Base-by-base conservation (phyloP, 2,113 vertebrate species). In the Rhinichthys klamathensis region DNA sequence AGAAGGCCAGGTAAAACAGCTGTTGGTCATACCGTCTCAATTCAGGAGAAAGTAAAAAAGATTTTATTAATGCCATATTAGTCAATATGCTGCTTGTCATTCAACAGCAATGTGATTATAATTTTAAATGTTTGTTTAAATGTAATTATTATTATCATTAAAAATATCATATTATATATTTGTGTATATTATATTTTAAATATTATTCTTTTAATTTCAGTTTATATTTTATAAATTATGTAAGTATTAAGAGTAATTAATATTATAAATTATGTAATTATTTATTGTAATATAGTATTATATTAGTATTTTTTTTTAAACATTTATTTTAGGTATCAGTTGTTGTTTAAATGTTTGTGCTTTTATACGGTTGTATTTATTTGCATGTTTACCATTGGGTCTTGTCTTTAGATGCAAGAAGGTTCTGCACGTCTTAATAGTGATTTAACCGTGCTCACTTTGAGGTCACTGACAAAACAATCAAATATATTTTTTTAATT, bases 1-100 rank as follows among this genome's bases (percentile, higher is more conserved):
- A 90, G 90, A 85, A 89, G 65, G 92, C 81, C 90, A 94, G 92
- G 88, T 92, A 89, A 95, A 93, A 91, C 85, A 94, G 89, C 93
- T 91, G 92, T 86, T 93, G 91, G 80, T 92, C 86, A 41, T 94
- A 95, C 92, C 91, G 80, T 90, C 87, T 91, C 65, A 82, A 83
- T 92, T 91, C 88, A 86, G 87, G 85, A 88, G 92, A 88, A 90
- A 38, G 46, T 76, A 84, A 91, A 85, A 88, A 5, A 18, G 78
- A 73, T 73, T 88, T 93, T 49, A 32, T 92, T 83, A 92, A 90
- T 87, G 89, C 74, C 84, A 73, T 85, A 89, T 92, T 88, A 91
- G 78, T 87, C 79, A 82, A 89, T 91, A 90, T 15, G 3, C 4
- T 46, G 51, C 25, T 69, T 74, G 30, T 35, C 25, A 23, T 84